Evolutionary conservation across 1,140 invertebrate species (phyloP).

Genomic region (Triops cancriformis): DNA sequence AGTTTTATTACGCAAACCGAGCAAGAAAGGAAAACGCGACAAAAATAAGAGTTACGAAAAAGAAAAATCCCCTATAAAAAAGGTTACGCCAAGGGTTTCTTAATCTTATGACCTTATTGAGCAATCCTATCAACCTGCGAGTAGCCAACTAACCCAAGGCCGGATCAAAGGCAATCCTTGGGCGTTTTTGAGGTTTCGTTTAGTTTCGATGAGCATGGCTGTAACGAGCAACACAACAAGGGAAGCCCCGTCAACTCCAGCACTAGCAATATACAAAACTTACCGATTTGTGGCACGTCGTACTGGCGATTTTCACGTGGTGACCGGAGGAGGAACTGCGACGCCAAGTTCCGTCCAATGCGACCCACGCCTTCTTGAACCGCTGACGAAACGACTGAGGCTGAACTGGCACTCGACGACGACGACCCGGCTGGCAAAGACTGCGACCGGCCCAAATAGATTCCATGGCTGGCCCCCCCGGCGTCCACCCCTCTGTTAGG

Average conservation of each 20-base stretch:
- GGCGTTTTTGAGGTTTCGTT: not conserved
- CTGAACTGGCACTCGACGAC: not conserved
- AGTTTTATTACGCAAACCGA: not conserved
- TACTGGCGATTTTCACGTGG: slow-evolving; percentile 28
- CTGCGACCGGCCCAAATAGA: slow-evolving; percentile 8
- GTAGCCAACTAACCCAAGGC: not conserved
- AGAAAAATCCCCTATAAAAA: not conserved
- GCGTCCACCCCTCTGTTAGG: not conserved
- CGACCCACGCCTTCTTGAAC: slow-evolving; percentile 21
- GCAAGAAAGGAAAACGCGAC: not conserved
- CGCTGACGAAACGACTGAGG: not conserved
- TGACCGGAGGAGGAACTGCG: slow-evolving; percentile 26
- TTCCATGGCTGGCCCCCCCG: not conserved
- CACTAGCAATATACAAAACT: slow-evolving; percentile 18
- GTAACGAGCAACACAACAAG: not conserved
- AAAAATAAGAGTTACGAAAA: not conserved
- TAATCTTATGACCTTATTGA: slow-evolving; percentile 14
- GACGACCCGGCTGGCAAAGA: not conserved
- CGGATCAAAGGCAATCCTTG: not conserved
- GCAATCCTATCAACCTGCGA: not conserved
- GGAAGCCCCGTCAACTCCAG: not conserved
- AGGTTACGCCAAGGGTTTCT: not conserved
- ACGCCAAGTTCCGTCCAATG: slow-evolving; percentile 22
- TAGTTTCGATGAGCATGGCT: not conserved
- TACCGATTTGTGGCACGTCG: slow-evolving; percentile 29